Evolutionary conservation across 2,888 invertebrate genomes (phyloP).

Genomic region (Listrodromus nycthemerus): DNA sequence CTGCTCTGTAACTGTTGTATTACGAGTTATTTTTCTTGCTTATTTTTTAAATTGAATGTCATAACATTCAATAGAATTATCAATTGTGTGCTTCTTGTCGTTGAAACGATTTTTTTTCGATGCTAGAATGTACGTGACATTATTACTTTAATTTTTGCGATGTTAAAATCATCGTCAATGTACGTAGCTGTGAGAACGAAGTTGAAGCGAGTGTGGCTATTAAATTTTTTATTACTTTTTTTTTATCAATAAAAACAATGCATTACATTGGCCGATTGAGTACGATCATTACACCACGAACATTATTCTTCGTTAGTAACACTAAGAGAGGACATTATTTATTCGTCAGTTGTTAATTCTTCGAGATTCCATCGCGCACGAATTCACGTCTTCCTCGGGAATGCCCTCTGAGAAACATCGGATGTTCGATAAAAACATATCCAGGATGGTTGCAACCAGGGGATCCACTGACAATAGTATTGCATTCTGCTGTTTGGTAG

Average conservation of each 20-base stretch:
- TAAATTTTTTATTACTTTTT: constrained; percentile 29
- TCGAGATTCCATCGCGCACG: constrained; percentile 21
- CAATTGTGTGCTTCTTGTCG: constrained; percentile 49
- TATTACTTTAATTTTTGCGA: constrained; percentile 16
- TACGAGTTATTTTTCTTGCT: constrained; percentile 33
- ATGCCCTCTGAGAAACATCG: no score
- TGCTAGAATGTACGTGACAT: constrained; percentile 25
- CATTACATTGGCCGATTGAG: constrained; percentile 9
- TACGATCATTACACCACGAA: constrained; percentile 34
- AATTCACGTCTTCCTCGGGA: no score
- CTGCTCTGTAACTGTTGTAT: constrained; percentile 60
- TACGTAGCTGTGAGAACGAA: constrained; percentile 41
- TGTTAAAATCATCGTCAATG: constrained; percentile 42
- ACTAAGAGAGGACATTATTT: constrained; percentile 29
- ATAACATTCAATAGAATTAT: constrained; percentile 30
- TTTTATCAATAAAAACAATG: constrained; percentile 59
- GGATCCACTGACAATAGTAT: no score
- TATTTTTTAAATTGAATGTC: constrained; percentile 28
- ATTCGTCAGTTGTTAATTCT: constrained; percentile 60
- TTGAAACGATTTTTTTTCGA: constrained; percentile 37
- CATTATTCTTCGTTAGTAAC: not conserved
- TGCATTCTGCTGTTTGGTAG: no score
- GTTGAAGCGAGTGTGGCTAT: constrained; percentile 41
- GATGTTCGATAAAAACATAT: no score
- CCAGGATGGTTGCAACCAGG: no score